phyloP scores from a whole-genome alignment of 2,113 vertebrate genomes.

The Enhydra lutris region DNA sequence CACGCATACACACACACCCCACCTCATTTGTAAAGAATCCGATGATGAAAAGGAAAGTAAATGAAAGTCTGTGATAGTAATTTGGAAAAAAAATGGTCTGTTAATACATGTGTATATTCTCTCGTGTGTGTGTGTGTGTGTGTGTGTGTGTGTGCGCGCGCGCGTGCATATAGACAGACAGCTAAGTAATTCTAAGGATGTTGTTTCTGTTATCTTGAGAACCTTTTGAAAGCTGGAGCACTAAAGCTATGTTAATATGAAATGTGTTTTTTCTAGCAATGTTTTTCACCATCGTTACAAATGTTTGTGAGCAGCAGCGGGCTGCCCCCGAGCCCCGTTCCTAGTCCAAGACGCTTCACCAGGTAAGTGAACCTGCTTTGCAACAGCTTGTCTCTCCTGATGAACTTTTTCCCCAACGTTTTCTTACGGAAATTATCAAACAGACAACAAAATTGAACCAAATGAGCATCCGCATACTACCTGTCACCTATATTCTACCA shows the following conservation, averaged over 20 bases:
- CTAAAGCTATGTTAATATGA: constrained; percentile 8
- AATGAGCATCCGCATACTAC: not conserved
- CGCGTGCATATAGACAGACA: not conserved
- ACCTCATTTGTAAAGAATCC: not conserved
- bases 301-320: constrained; percentile 96
- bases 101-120: not conserved
- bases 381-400: constrained; percentile 20
- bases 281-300: constrained; percentile 96
- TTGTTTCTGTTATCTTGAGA: constrained; percentile 35
- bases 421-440: constrained; percentile 16
- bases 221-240: constrained; percentile 31
- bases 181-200: not conserved
- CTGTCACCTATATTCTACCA: not conserved
- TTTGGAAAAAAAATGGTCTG: not conserved
- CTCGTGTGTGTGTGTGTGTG: not conserved
- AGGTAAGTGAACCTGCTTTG: constrained; percentile 78
- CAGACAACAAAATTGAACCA: constrained; percentile 3
- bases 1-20: rapidly evolving
- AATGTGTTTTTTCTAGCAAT: constrained; percentile 85
- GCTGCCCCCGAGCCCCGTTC: constrained; percentile 91
- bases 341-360: constrained; percentile 92
- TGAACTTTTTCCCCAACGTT: not conserved
- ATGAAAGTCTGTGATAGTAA: not conserved
- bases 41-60: constrained; percentile 2
- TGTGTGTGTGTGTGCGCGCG: no score